These are phyloP conservation scores for Cephus pygmeus DNA, from an alignment of 2,888 invertebrate genomes.

Conservation along the genomic window DNA sequence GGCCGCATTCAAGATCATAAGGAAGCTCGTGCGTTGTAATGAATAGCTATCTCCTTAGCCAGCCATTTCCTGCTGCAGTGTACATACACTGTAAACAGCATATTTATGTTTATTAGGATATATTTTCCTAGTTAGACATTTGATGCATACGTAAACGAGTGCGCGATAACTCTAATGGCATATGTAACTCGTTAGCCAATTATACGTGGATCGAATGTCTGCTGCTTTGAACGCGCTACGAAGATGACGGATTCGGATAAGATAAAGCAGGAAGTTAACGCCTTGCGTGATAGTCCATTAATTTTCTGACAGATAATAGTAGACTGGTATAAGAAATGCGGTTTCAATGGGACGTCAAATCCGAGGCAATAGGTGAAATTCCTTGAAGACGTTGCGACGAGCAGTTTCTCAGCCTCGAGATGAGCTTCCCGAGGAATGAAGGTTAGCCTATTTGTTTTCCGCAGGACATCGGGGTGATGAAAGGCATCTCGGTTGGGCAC, in stretches of 20 bases:
- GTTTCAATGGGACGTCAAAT: not conserved
- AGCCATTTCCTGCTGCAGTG: not conserved
- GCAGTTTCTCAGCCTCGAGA: constrained; percentile 1
- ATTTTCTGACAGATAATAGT: not conserved
- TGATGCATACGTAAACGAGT: not conserved
- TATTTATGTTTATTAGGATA: not conserved
- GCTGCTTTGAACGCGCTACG: not conserved
- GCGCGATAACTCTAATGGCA: not conserved
- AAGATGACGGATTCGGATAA: not conserved
- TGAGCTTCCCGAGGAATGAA: not conserved
- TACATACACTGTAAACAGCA: not conserved
- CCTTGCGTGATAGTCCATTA: not conserved
- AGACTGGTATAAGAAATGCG: not conserved
- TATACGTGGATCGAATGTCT: not conserved
- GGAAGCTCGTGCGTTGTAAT: not conserved
- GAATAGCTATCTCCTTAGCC: not conserved
- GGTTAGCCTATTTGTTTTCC: constrained; percentile 15
- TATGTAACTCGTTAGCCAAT: not conserved
- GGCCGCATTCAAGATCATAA: not conserved
- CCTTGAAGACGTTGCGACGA: not conserved
- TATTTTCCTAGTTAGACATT: not conserved
- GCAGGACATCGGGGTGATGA: not conserved
- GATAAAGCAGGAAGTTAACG: not conserved
- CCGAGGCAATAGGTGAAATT: not conserved
- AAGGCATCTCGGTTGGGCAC: not conserved